Conservation (phyloP, 2,888 invertebrate genomes). For the Lepeophtheirus nordmannii region DNA sequence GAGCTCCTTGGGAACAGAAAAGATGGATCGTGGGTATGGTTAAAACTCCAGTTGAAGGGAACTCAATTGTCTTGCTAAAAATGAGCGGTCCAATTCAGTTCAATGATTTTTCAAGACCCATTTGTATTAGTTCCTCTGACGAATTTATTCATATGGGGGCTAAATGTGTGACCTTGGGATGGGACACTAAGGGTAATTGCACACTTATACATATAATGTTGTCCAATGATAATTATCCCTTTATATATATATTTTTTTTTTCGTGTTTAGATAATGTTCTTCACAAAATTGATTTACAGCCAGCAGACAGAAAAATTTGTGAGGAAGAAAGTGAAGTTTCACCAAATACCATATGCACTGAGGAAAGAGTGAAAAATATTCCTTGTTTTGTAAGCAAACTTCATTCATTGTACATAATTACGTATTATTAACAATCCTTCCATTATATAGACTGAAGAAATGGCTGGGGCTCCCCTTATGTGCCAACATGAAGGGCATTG, state of each 20-base stretch:
- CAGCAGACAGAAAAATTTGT: conserved; percentile 6
- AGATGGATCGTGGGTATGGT: conserved; percentile 53
- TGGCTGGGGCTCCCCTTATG: conserved; percentile 15
- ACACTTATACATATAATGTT: not conserved
- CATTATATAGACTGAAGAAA: conserved; percentile 1
- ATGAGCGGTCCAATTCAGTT: conserved; percentile 33
- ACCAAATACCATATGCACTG: conserved; percentile 3
- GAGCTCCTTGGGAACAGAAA: conserved; percentile 67
- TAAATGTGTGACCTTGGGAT: conserved; percentile 14
- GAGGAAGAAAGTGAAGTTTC: conserved; percentile 10
- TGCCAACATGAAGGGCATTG: conserved; percentile 15
- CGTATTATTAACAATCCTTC: not conserved
- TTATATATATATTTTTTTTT: not conserved
- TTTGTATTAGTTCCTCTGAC: conserved; percentile 14
- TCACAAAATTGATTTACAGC: not conserved
- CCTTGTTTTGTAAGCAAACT: not conserved
- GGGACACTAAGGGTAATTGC: not conserved
- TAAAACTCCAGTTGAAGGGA: conserved; percentile 77
- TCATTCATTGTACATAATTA: not conserved
- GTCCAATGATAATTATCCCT: not conserved
- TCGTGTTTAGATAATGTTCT: not conserved
- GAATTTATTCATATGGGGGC: conserved; percentile 12
- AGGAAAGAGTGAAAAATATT: not conserved
- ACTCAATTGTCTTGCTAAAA: conserved; percentile 61
- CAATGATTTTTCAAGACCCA: conserved; percentile 19